phyloP scores from a whole-genome alignment of 2,888 invertebrate species.

The Agelastica alni region DNA sequence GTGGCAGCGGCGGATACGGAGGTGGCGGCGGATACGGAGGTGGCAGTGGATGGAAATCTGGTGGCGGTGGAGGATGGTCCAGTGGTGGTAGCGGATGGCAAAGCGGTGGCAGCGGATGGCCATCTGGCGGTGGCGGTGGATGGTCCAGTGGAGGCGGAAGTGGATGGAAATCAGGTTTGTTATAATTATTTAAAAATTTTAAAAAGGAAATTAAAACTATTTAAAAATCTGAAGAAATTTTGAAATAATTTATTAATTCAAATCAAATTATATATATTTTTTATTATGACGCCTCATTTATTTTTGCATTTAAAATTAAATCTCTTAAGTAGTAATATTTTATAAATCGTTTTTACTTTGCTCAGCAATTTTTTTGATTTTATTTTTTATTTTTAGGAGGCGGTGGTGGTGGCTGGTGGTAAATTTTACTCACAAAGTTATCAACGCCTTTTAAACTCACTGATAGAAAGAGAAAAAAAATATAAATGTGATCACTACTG shows the following conservation, averaged over 20 bases:
- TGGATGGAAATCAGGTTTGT: slow-evolving; percentile 26
- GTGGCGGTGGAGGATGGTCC: slow-evolving; percentile 23
- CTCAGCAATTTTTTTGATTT: no score
- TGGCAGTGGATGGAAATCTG: slow-evolving; percentile 23
- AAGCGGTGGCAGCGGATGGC: slow-evolving; percentile 27
- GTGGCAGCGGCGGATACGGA: slow-evolving; percentile 38
- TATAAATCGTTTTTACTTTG: no score
- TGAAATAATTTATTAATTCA: no score
- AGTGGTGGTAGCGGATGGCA: slow-evolving; percentile 25
- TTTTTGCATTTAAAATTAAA: no score
- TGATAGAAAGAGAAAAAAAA: neutral
- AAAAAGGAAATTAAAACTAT: no score
- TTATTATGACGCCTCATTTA: no score
- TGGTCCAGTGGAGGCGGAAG: slow-evolving; percentile 16
- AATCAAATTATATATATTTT: no score
- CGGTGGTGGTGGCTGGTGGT: slow-evolving; percentile 34
- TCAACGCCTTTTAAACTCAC: neutral
- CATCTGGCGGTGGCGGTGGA: slow-evolving; percentile 24
- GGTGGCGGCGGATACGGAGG: slow-evolving; percentile 34
- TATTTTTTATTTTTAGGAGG: slow-evolving; percentile 22
- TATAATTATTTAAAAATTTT: neutral
- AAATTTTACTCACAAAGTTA: slow-evolving; percentile 6
- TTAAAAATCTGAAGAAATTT: no score
- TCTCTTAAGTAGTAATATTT: no score
- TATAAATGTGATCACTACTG: slow-evolving; percentile 20